Evolutionary conservation across 2,888 invertebrate species (phyloP), one percentile per base, ranked within the genome.

Genomic region (Drosophila mimica): DNA sequence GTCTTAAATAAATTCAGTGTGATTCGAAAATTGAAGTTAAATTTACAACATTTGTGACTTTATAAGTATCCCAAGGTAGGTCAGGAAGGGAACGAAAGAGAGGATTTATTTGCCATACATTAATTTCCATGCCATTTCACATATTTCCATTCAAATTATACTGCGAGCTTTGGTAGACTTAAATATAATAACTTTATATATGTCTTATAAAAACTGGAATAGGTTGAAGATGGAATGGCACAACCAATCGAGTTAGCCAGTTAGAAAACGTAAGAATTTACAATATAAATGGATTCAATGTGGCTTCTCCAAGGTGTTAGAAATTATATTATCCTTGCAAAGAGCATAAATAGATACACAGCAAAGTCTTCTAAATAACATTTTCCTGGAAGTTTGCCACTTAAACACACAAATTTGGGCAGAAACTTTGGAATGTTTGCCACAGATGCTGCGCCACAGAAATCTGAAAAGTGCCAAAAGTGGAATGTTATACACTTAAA

Each of bases 401-500:
- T 46, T 15, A 46, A 25, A 46, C 46, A 15, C 46, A 46, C 15
- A 43, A 20, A 43, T 43, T 43, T 43, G 20, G 43, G 11, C 11
- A 13, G 28, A 28, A 56, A 56, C 28, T 15, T 28, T 8, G 28
- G 17, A 17, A 31, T n/a, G 31, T 20, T 8, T 63, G 28, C 34
- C 36, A n/a, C 33, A 58, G 28, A 20, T 15, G 43, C 31, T 34
- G 46, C 11, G 6, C 34, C 34, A 31, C 38, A 61, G 17, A 53
- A 20, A 43, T 58, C 59, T 40, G 7, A 25, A 46, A 46, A 46
- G 46, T 46, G 46, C 15, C 46, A 46, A 46, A 15, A 46, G 46
- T 17, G 36, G n/a, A 61, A 17, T 40, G 30, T 9, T 28, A 11
- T 51, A 60, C 4, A 60, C 20, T 48, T 59, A 31, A 13, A 15